Conservation (phyloP, 2,113 vertebrate species). For the Copsychus sechellarum region DNA sequence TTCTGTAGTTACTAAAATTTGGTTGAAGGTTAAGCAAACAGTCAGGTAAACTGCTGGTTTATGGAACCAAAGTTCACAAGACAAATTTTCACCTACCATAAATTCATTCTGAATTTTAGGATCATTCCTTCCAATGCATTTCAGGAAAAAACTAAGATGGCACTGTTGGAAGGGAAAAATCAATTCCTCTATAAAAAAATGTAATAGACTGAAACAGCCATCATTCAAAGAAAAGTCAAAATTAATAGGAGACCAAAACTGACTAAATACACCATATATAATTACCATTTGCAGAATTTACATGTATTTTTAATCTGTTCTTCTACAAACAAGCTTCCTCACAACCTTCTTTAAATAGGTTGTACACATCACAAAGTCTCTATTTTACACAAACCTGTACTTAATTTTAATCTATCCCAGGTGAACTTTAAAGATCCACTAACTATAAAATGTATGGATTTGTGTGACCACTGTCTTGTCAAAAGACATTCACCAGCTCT, state of each 20-base stretch:
- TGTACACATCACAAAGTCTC: neutral
- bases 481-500: neutral
- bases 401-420: neutral
- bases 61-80: neutral
- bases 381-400: neutral
- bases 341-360: neutral
- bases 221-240: neutral
- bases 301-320: rapidly evolving
- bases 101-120: neutral
- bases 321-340: neutral
- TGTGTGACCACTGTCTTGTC: neutral
- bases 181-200: neutral
- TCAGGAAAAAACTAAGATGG: neutral
- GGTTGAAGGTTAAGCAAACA: neutral
- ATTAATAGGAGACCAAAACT: neutral
- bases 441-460: neutral
- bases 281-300: neutral
- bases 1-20: neutral
- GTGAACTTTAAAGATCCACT: neutral
- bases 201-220: neutral
- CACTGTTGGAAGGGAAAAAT: neutral
- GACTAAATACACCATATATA: neutral
- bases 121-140: neutral
- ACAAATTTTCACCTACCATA: neutral
- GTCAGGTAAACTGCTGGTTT: neutral